phyloP scores from a whole-genome alignment of 2,113 vertebrate species.

The Cyrtonyx montezumae region DNA sequence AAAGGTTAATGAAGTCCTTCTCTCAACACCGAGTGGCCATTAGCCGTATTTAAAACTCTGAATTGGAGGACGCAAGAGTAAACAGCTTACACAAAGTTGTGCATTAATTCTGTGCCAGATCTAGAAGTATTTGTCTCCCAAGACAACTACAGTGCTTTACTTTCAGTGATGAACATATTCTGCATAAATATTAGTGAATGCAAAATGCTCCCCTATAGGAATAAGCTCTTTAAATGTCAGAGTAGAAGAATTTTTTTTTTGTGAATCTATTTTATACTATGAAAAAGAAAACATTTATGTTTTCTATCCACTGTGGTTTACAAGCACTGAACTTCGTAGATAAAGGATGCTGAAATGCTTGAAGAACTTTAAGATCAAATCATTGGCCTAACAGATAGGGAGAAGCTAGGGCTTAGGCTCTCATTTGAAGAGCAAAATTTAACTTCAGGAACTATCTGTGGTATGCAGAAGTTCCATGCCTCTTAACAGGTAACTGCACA shows the following conservation, averaged over 20 bases:
- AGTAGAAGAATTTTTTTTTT: background rate
- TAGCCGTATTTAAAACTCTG: background rate
- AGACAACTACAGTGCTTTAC: too few relatives aligned
- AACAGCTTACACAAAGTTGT: background rate
- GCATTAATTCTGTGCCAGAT: background rate
- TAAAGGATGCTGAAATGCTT: background rate
- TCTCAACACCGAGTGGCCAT: background rate
- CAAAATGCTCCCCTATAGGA: background rate
- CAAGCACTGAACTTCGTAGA: fast-evolving
- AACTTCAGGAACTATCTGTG: background rate
- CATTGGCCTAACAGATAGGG: background rate
- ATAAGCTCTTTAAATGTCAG: background rate
- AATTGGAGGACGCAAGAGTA: background rate
- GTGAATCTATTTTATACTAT: background rate
- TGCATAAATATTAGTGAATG: background rate
- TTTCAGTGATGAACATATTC: background rate
- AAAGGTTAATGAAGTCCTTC: background rate
- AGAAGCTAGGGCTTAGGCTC: background rate
- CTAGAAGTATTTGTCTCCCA: background rate
- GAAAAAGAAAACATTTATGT: background rate
- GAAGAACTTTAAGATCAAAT: background rate
- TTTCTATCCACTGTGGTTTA: background rate
- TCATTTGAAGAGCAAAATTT: background rate
- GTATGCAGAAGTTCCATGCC: background rate
- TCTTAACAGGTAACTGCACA: background rate